A percentile compares a stretch with the other conserved stretches of the same genome.
phyloP scores from a whole-genome alignment of 2,113 vertebrate genomes.

The Catharus bicknelli region DNA sequence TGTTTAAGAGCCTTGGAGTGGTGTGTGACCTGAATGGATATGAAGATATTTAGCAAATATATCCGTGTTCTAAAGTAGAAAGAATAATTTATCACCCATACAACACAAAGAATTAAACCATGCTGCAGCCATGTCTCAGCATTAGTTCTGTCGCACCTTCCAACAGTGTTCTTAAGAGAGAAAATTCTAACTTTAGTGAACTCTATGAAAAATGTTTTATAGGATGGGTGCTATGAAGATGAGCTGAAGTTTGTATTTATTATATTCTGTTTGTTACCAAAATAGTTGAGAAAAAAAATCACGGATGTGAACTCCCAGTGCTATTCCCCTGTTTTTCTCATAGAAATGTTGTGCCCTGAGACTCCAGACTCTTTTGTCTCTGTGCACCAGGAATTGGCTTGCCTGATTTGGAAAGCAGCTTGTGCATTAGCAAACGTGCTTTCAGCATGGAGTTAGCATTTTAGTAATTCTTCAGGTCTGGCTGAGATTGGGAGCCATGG shows the following conservation, averaged over 20 bases:
- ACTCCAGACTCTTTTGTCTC: neutral
- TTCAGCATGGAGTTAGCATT: neutral
- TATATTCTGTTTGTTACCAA: neutral
- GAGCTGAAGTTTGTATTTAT: neutral
- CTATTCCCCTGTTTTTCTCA: neutral
- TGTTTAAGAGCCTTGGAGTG: neutral
- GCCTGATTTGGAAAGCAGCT: slow-evolving; percentile 5
- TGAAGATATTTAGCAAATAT: slow-evolving; percentile 23
- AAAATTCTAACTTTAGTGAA: neutral
- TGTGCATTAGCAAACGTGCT: neutral
- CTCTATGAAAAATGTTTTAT: neutral
- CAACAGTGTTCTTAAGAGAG: neutral
- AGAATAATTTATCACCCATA: neutral
- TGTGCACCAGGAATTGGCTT: neutral
- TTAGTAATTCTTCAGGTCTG: neutral
- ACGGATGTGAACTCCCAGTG: neutral
- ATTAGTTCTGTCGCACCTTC: neutral
- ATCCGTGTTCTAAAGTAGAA: neutral
- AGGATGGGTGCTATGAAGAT: neutral
- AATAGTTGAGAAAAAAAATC: neutral
- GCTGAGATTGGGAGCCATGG: neutral
- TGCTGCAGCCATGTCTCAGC: neutral
- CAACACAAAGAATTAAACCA: neutral
- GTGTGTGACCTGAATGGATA: neutral
- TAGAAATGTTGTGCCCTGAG: neutral